A percentile compares a stretch with the other conserved stretches of the same genome.
Evolutionary conservation across 2,888 invertebrate genomes (phyloP).

Genomic region (Malthinus flaveolus): DNA sequence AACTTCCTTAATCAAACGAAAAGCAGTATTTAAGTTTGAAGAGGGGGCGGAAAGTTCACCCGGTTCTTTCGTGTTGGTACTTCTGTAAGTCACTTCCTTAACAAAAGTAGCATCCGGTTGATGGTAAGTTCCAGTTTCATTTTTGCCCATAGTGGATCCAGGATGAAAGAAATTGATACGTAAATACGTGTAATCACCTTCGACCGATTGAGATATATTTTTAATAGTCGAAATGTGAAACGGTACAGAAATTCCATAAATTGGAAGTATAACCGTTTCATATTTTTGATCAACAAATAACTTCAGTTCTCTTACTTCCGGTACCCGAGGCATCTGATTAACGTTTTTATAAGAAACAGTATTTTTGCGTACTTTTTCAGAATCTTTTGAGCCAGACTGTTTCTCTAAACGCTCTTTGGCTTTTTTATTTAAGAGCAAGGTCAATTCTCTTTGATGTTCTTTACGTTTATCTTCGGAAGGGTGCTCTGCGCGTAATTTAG

Average conservation of each 20-base stretch:
- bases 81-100: constrained; percentile 98
- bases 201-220: constrained; percentile 97
- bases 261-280: constrained; percentile 96
- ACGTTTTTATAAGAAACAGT: constrained; percentile 93
- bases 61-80: constrained; percentile 96
- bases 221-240: constrained; percentile 99
- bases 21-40: constrained; percentile 93
- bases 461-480: constrained; percentile 97
- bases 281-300: constrained; percentile 96
- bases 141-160: constrained; percentile 92
- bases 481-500: constrained; percentile 90
- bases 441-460: constrained; percentile 94
- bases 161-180: constrained; percentile 99
- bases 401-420: constrained; percentile 91
- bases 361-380: constrained; percentile 89
- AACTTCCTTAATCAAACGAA: constrained; percentile 93
- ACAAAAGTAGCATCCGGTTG: constrained; percentile 96
- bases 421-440: constrained; percentile 85
- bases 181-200: constrained; percentile 98
- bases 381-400: constrained; percentile 81
- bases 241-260: constrained; percentile 94
- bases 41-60: constrained; percentile 94
- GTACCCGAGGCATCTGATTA: constrained; percentile 90
- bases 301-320: constrained; percentile 91
- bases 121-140: constrained; percentile 88